Percentiles rank a stretch among this genome's conserved stretches.
phyloP scores from a whole-genome alignment of 2,888 invertebrate genomes.

The Lamproptera curius region DNA sequence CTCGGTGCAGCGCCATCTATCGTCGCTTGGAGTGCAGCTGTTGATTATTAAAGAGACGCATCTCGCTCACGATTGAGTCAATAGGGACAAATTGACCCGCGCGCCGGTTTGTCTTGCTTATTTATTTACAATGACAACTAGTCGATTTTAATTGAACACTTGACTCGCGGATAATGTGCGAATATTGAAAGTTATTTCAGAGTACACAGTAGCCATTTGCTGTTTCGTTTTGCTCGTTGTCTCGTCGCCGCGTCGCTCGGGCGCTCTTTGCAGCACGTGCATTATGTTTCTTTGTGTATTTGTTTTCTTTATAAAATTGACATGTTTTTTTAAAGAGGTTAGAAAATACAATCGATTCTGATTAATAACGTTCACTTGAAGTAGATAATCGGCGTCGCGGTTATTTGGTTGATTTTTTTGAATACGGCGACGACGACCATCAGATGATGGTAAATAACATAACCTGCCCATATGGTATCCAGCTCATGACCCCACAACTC shows the following conservation, averaged over 20 bases:
- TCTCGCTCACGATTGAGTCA: slow-evolving; percentile 19
- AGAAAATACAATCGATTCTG: too few relatives aligned
- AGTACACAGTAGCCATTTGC: not conserved
- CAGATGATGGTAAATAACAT: too few relatives aligned
- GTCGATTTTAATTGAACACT: slow-evolving; percentile 21
- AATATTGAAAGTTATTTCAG: slow-evolving; percentile 18
- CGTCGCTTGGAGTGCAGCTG: slow-evolving; percentile 3
- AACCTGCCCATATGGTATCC: too few relatives aligned
- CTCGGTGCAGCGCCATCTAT: slow-evolving; percentile 22
- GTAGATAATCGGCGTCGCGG: too few relatives aligned
- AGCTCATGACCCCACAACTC: too few relatives aligned
- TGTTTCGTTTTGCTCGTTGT: not conserved
- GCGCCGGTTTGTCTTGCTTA: slow-evolving; percentile 13
- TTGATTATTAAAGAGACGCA: slow-evolving; percentile 16
- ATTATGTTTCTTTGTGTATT: too few relatives aligned
- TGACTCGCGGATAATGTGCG: slow-evolving; percentile 18
- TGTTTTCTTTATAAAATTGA: too few relatives aligned
- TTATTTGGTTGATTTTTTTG: too few relatives aligned
- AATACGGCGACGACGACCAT: too few relatives aligned
- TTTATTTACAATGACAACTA: slow-evolving; percentile 20
- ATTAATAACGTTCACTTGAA: too few relatives aligned
- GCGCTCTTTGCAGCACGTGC: too few relatives aligned
- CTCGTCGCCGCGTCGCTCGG: not conserved
- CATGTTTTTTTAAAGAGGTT: too few relatives aligned
- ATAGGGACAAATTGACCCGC: slow-evolving; percentile 16